Conservation (phyloP, 1,140 invertebrate genomes). For the Leptopilina boulardi region DNA sequence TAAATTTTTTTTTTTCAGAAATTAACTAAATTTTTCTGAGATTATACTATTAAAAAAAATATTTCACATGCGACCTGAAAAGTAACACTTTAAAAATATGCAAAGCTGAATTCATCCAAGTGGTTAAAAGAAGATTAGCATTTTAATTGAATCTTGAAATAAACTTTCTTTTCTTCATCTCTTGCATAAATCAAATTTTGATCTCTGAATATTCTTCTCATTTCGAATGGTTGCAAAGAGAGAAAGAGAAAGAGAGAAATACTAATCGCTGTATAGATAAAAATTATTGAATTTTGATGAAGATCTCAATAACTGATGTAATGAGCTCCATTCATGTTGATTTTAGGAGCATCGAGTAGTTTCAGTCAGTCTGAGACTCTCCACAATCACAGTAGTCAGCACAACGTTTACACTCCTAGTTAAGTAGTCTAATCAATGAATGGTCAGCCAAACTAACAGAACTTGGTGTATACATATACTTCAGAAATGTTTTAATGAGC, state of each 20-base stretch:
- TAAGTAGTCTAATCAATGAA: conserved; percentile 18
- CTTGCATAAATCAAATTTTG: conserved; percentile 1
- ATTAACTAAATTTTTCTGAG: too few species aligned
- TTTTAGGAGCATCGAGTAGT: background rate
- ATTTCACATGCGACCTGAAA: background rate
- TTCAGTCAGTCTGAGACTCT: background rate
- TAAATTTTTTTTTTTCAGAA: too few species aligned
- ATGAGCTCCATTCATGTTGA: conserved; percentile 6
- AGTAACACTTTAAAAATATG: background rate
- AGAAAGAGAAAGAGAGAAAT: background rate
- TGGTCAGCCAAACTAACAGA: background rate
- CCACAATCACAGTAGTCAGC: background rate
- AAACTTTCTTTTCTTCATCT: conserved; percentile 7
- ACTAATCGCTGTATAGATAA: background rate
- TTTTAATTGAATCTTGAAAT: conserved; percentile 28
- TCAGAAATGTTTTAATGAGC: background rate
- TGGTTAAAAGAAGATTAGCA: background rate
- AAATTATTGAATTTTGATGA: conserved; percentile 17
- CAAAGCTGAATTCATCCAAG: conserved; percentile 9
- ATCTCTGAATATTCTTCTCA: background rate
- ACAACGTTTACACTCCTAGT: background rate
- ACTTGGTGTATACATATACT: background rate
- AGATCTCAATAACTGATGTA: background rate
- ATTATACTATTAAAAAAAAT: background rate
- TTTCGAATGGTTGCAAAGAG: background rate